Conservation (phyloP, 2,113 vertebrate genomes). For the Syngnathus floridae region DNA sequence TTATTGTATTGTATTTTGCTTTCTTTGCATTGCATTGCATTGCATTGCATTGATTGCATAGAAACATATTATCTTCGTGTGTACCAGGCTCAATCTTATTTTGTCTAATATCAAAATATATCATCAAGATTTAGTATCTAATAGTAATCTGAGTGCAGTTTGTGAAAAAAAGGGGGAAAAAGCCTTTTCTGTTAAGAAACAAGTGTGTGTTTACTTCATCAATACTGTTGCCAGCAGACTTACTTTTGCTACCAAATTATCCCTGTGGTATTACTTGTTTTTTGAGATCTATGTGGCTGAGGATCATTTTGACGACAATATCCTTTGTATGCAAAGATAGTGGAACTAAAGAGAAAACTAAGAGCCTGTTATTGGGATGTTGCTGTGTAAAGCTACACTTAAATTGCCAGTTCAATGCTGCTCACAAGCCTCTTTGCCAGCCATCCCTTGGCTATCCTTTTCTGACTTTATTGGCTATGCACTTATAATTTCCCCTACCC, state of each 20-base stretch:
- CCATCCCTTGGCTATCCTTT: background rate
- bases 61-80: too few relatives aligned
- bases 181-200: too few relatives aligned
- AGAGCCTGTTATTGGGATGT: background rate
- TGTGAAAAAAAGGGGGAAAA: too few relatives aligned
- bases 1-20: too few relatives aligned
- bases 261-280: background rate
- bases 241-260: background rate
- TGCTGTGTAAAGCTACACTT: background rate
- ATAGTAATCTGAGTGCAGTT: too few relatives aligned
- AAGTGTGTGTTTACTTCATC: too few relatives aligned
- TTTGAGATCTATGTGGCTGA: background rate
- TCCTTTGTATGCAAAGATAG: background rate
- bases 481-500: conserved; percentile 1
- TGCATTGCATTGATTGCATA: too few relatives aligned
- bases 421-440: background rate
- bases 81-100: too few relatives aligned
- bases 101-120: too few relatives aligned
- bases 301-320: background rate
- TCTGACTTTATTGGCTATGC: background rate
- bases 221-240: too few relatives aligned
- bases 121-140: too few relatives aligned
- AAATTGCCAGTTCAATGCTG: background rate
- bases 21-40: too few relatives aligned
- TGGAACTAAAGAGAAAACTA: background rate